Percentiles rank a stretch among this genome's conserved stretches.
These are phyloP conservation scores for Elephas maximus DNA, from an alignment of 2,113 vertebrate genomes.

Conservation along the genomic window DNA sequence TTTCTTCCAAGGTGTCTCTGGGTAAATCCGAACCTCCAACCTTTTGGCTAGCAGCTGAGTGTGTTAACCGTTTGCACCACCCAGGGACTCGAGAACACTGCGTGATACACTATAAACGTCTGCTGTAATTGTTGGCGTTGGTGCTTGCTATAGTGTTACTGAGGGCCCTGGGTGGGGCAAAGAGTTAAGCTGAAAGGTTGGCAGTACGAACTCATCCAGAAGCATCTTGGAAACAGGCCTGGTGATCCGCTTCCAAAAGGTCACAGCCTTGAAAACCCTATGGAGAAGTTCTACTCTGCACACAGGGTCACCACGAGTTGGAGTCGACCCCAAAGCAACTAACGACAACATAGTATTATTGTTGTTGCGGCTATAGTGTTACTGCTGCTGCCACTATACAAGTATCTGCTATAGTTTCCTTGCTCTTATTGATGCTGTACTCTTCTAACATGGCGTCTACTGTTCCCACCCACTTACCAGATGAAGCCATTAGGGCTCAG, in stretches of 20 bases:
- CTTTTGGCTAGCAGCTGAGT: background rate
- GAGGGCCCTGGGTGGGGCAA: background rate
- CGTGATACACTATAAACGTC: no score
- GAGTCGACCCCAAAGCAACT: no score
- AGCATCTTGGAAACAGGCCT: background rate
- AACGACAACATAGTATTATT: no score
- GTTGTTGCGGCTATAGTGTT: no score
- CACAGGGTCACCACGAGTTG: no score
- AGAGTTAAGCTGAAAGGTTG: background rate
- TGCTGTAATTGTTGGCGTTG: no score
- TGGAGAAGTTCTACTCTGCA: background rate
- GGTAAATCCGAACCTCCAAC: background rate
- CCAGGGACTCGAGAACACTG: background rate
- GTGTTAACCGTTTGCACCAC: background rate
- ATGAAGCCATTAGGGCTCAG: slow-evolving; percentile 1
- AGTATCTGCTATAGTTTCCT: background rate
- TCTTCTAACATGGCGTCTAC: no score
- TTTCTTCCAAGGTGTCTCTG: background rate
- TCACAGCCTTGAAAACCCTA: background rate
- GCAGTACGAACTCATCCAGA: background rate
- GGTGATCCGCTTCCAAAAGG: no score
- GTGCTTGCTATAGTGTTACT: background rate
- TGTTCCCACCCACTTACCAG: slow-evolving; percentile 10
- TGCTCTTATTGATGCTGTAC: background rate
- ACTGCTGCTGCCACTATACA: background rate